phyloP scores from a whole-genome alignment of 1,140 invertebrate genomes.

The Euglossa dilemma region DNA sequence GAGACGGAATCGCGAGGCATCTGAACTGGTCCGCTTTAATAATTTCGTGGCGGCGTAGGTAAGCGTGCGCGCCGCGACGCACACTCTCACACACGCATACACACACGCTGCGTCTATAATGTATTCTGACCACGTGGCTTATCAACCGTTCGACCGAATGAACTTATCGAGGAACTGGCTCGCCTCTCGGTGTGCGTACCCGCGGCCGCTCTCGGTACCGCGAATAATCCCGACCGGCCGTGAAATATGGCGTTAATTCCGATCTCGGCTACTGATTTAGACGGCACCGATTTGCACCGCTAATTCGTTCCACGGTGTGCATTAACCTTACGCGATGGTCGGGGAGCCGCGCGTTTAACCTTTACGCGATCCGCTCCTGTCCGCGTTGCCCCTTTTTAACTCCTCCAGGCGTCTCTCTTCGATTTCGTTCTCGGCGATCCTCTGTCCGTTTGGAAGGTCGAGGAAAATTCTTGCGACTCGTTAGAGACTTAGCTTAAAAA shows the following conservation, averaged over 20 bases:
- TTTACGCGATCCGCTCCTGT: neutral
- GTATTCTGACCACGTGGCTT: slow-evolving; percentile 54
- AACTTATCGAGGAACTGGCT: slow-evolving; percentile 56
- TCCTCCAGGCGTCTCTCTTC: neutral
- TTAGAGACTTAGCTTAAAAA: too few relatives aligned
- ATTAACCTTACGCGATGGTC: slow-evolving; percentile 39
- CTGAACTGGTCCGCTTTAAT: slow-evolving; percentile 28
- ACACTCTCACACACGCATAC: neutral
- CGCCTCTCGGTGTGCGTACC: slow-evolving; percentile 32
- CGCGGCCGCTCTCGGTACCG: slow-evolving; percentile 9
- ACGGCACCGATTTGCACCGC: slow-evolving; percentile 57
- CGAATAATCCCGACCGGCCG: slow-evolving; percentile 54
- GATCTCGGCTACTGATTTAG: slow-evolving; percentile 64
- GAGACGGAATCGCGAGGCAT: neutral
- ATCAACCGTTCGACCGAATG: slow-evolving; percentile 65
- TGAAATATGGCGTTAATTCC: slow-evolving; percentile 63
- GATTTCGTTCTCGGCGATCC: too few relatives aligned
- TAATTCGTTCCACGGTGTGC: slow-evolving; percentile 58
- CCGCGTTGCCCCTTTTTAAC: neutral
- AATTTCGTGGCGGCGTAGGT: slow-evolving; percentile 43
- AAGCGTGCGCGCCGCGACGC: slow-evolving; percentile 6
- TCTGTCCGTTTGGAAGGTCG: too few relatives aligned
- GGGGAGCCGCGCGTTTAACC: slow-evolving; percentile 15
- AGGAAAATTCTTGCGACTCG: too few relatives aligned
- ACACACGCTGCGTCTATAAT: slow-evolving; percentile 22